Percentiles rank a stretch among this genome's conserved stretches.
Evolutionary conservation across 2,113 vertebrate genomes (phyloP).

Genomic region (Bufo bufo): DNA sequence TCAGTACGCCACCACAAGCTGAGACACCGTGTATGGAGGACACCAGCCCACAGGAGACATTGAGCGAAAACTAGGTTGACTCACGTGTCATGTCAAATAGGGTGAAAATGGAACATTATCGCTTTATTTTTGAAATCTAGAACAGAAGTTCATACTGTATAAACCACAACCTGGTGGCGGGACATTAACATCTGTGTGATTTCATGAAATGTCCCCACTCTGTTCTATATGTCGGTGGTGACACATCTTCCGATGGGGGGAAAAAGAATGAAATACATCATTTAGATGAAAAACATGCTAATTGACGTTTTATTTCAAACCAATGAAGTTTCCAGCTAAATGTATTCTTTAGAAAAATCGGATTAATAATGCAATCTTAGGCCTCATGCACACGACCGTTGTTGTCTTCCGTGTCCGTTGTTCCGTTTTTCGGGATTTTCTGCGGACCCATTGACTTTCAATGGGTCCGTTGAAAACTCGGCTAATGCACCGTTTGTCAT

Average conservation of each 20-base stretch:
- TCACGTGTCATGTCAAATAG: background rate
- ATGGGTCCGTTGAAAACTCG: no score
- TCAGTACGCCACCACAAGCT: background rate
- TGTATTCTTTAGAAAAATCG: background rate
- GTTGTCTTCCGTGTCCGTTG: no score
- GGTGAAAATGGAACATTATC: conserved; percentile 10
- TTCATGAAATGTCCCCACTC: background rate
- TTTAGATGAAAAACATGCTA: background rate
- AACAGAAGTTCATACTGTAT: background rate
- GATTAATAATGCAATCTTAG: background rate
- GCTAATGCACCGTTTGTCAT: no score
- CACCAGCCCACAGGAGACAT: background rate
- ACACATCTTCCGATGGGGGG: background rate
- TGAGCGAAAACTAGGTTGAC: background rate
- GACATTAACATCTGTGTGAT: background rate
- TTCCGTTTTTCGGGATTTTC: no score
- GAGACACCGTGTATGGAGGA: background rate
- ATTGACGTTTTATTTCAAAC: background rate
- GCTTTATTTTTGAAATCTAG: background rate
- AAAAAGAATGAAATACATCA: background rate
- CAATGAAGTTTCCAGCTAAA: background rate
- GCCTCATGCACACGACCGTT: no score
- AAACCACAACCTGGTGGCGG: conserved; percentile 9
- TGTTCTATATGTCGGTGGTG: background rate
- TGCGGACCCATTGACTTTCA: no score